Evolutionary conservation across 1,140 invertebrate genomes (phyloP).

Genomic region (Anastrepha obliqua): DNA sequence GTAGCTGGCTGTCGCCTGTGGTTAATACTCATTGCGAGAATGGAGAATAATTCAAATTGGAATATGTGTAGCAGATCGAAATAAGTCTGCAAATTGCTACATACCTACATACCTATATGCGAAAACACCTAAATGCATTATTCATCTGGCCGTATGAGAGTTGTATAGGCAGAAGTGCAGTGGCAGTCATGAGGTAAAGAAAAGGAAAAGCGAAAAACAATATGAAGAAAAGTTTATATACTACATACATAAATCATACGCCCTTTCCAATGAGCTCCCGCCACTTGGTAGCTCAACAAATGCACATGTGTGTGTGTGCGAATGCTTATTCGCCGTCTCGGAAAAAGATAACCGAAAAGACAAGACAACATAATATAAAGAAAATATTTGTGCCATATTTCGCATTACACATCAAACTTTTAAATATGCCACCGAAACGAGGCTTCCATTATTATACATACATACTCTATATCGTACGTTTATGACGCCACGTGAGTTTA

Average conservation of each 20-base stretch:
- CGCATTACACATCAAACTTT: background rate
- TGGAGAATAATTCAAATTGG: conserved; percentile 2
- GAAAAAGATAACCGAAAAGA: background rate
- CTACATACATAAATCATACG: background rate
- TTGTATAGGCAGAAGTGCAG: background rate
- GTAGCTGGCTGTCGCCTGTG: no score
- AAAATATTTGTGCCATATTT: background rate
- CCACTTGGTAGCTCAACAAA: conserved; percentile 9
- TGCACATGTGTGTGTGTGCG: background rate
- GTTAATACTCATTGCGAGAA: background rate
- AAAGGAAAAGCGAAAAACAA: background rate
- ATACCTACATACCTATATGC: no score
- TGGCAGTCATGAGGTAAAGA: background rate
- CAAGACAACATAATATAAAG: background rate
- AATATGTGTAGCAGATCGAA: background rate
- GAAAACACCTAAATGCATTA: conserved; percentile 39
- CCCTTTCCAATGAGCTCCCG: background rate
- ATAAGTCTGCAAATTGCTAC: background rate
- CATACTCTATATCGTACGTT: no score
- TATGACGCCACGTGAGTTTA: conserved; percentile 1
- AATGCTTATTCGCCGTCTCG: conserved; percentile 6
- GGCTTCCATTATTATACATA: background rate
- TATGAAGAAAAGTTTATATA: background rate
- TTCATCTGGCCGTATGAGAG: background rate
- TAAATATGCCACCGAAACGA: background rate